phyloP scores from a whole-genome alignment of 2,888 invertebrate species.

The Rhamphomyia laevipes region DNA sequence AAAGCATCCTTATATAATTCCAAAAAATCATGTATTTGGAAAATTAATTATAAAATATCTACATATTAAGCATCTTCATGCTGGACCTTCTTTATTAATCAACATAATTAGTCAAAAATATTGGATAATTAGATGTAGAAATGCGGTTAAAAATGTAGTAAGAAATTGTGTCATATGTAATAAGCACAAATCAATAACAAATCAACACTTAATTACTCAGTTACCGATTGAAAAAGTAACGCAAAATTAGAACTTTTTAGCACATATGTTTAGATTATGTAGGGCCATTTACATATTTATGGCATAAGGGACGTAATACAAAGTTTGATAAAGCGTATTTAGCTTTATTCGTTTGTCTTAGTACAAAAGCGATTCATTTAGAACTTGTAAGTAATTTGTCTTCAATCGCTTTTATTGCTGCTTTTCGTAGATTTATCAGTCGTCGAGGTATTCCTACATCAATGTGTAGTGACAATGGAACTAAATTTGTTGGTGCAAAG shows the following conservation, averaged over 20 bases:
- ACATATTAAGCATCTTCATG: conserved; percentile 1
- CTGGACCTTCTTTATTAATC: not conserved
- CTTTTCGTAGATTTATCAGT: conserved; percentile 16
- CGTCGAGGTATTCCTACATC: conserved; percentile 16
- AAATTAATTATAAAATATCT: not conserved
- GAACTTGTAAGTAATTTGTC: not conserved
- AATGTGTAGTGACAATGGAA: conserved; percentile 20
- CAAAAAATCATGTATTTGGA: not conserved
- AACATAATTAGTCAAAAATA: conserved; percentile 2
- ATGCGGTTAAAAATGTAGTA: not conserved
- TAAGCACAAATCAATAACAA: not conserved
- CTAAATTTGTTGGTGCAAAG: conserved; percentile 20
- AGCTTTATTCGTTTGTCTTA: conserved; percentile 15
- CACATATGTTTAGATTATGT: conserved; percentile 10
- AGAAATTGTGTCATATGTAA: not conserved
- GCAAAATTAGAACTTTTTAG: conserved; percentile 5
- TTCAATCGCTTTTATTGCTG: conserved; percentile 16
- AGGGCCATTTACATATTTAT: conserved; percentile 10
- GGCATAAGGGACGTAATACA: conserved; percentile 5
- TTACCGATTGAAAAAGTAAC: not conserved
- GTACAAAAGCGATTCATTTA: conserved; percentile 1
- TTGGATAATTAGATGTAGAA: not conserved
- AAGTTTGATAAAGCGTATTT: conserved; percentile 15
- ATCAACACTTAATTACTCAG: not conserved
- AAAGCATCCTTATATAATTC: not conserved